Evolutionary conservation across 2,888 invertebrate species (phyloP).

Genomic region (Heliconius erato): DNA sequence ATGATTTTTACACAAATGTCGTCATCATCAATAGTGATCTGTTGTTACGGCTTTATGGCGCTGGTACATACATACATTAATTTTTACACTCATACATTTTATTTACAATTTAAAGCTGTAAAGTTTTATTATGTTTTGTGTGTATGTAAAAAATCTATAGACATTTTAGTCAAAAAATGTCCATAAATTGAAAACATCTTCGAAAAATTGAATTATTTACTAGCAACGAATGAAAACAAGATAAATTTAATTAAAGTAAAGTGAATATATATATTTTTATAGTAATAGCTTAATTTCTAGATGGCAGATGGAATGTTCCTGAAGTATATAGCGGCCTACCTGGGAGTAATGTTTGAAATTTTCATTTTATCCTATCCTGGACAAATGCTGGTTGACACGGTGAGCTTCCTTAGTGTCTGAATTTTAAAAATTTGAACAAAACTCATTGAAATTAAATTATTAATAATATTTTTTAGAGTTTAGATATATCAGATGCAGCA

Average conservation of each 20-base stretch:
- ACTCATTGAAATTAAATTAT: not conserved
- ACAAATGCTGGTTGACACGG: conserved; percentile 54
- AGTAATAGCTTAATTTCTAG: conserved; percentile 37
- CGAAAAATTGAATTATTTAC: not conserved
- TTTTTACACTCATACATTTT: not conserved
- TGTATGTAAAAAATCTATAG: too few relatives aligned
- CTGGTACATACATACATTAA: conserved; percentile 48
- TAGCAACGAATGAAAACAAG: not conserved
- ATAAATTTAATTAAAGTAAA: not conserved
- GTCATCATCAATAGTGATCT: conserved; percentile 55
- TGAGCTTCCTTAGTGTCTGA: conserved; percentile 36
- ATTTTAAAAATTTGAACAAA: too few relatives aligned
- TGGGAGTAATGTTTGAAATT: conserved; percentile 50
- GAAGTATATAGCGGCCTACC: conserved; percentile 41
- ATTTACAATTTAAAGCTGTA: too few relatives aligned
- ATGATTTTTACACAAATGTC: conserved; percentile 54
- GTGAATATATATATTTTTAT: not conserved
- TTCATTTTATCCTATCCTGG: conserved; percentile 55
- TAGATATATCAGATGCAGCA: conserved; percentile 55
- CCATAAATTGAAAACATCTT: too few relatives aligned
- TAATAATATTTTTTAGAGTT: conserved; percentile 51
- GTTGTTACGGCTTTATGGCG: conserved; percentile 56
- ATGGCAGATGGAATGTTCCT: conserved; percentile 43
- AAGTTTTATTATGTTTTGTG: too few relatives aligned
- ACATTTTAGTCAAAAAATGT: too few relatives aligned